Evolutionary conservation across 2,113 vertebrate species (phyloP).

Genomic region (Pavo muticus): DNA sequence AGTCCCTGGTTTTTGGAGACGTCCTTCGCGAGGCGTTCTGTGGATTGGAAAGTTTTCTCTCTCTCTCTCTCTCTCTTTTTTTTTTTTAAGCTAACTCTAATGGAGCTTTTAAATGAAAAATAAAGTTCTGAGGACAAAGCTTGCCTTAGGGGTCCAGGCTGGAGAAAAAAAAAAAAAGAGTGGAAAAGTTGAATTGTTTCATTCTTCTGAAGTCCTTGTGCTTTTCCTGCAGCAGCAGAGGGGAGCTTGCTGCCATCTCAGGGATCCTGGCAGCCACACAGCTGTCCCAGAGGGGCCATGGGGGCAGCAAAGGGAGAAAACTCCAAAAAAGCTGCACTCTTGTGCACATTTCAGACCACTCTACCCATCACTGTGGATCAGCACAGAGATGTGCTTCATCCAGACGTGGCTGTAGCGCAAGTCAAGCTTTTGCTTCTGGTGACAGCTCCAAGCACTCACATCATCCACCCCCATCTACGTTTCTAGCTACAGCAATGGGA

Average conservation of each 20-base stretch:
- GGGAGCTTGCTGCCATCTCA: background rate
- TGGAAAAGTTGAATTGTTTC: background rate
- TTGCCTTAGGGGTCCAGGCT: background rate
- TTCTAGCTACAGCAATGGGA: background rate
- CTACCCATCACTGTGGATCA: rapidly evolving
- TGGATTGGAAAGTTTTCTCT: background rate
- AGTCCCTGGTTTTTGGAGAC: background rate
- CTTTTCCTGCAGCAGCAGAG: background rate
- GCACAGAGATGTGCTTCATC: background rate
- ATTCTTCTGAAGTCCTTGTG: background rate
- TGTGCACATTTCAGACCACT: background rate
- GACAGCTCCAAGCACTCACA: background rate
- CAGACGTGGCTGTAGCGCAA: background rate
- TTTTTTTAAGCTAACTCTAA: background rate
- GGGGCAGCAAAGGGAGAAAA: background rate
- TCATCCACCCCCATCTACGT: background rate
- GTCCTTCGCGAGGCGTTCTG: background rate
- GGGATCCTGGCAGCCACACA: background rate
- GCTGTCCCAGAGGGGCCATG: background rate
- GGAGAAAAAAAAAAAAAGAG: background rate
- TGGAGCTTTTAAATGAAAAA: background rate
- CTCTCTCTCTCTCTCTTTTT: background rate
- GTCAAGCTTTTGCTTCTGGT: background rate
- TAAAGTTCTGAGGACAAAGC: background rate
- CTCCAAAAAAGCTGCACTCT: background rate